phyloP scores from a whole-genome alignment of 2,113 vertebrate genomes.

The Myiagra hebetior region DNA sequence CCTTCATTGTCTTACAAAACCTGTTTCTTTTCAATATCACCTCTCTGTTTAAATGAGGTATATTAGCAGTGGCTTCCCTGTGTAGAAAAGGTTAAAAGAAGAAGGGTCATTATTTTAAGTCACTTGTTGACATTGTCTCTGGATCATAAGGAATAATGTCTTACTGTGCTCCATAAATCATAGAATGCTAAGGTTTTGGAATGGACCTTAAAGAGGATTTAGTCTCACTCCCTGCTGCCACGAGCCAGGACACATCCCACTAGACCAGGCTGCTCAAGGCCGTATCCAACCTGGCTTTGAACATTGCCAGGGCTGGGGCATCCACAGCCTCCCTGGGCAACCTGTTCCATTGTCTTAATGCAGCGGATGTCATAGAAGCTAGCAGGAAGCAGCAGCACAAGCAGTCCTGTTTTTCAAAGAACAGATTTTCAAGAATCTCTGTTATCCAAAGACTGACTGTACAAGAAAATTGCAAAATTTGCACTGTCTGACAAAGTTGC shows the following conservation, averaged over 20 bases:
- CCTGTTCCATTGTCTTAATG: background rate
- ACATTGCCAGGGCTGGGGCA: background rate
- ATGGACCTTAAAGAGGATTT: background rate
- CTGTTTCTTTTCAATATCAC: background rate
- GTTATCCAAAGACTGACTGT: background rate
- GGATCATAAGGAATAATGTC: background rate
- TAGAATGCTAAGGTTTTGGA: background rate
- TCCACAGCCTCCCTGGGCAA: background rate
- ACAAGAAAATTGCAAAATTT: background rate
- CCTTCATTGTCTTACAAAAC: background rate
- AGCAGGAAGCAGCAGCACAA: background rate
- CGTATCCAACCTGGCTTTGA: background rate
- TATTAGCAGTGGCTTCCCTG: background rate
- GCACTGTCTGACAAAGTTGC: background rate
- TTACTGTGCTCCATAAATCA: background rate
- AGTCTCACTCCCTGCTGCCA: background rate
- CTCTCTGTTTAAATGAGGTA: background rate
- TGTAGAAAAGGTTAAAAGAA: background rate
- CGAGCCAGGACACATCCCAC: fast-evolving
- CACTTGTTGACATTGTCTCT: background rate
- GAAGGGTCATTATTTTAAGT: background rate
- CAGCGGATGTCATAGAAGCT: background rate
- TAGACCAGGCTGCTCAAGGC: background rate
- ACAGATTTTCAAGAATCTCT: background rate
- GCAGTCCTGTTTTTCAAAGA: background rate